Base-by-base conservation (phyloP, 1,140 invertebrate species). In the Drosophila ogumai region DNA sequence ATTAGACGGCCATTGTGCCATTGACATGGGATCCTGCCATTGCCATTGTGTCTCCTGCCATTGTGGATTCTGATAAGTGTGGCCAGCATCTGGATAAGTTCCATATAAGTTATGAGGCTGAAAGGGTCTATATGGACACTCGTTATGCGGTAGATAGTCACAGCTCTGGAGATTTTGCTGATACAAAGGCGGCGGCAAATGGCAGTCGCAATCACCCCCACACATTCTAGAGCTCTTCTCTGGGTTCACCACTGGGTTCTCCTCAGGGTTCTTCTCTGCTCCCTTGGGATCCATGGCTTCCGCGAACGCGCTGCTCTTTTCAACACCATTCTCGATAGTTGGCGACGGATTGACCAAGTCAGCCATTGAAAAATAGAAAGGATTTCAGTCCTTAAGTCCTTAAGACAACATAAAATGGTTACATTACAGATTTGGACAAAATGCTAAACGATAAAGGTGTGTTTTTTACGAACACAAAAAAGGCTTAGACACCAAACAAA, bases 391-490 rank as follows among this genome's bases (percentile, higher is more conserved):
- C 34, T 38, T 22, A 10, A 9, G 52, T 38, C 15, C 10, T 38
- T 55, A 19, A 19, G 52, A 1, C 17, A 13, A 25, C 43, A 22
- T 6, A 22, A 22, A 22, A 6, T 22, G 19, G 19, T 55, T 55
- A 55, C 52, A 55, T 55, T 10, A 55, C 52, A 38, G 34, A 55
- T 55, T 54, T 55, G 19, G 12, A 38, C 4, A 40, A 10, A 32
- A 32, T 32, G 12, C 10, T 31, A 9, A 17, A 38, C 41, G 13
- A 44, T 5, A 54, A 9, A 64, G 8, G 13, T 32, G 25, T 41
- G 17, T 32, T 22, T 22, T 22, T 2, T 0, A 36, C 13, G 12
- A 22, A 12, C 25, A 28, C 25, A n/a, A 13, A 36, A 25, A 54
- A 7, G 28, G 12, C 7, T 10, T 22, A 12, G 13, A 25, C 9